Conservation (phyloP, 92 coral and sea anemone species). For the Umimayanthus chanpuru region DNA sequence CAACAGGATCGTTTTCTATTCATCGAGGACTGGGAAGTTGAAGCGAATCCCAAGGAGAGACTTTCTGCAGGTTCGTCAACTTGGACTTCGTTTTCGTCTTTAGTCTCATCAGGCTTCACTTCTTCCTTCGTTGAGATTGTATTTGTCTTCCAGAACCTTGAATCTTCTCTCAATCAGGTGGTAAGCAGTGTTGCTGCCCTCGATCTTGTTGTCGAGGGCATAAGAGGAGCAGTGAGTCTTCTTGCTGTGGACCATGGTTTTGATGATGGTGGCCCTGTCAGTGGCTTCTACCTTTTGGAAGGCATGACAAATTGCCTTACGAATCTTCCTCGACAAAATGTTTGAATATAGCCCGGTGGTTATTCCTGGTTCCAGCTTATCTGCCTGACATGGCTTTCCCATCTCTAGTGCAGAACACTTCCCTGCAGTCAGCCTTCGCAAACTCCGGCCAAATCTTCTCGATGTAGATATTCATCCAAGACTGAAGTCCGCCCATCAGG, state of each 20-base stretch:
- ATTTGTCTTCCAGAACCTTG: neutral
- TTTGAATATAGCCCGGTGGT: neutral
- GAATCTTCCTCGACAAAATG: neutral
- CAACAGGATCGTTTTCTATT: no score
- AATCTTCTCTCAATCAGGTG: neutral
- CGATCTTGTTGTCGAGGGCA: neutral
- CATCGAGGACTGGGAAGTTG: no score
- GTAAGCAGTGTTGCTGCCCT: neutral
- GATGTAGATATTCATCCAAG: no score
- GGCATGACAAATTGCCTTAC: neutral
- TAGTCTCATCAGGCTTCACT: neutral
- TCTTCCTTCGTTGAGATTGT: neutral
- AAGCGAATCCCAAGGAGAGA: no score
- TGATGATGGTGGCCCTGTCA: neutral
- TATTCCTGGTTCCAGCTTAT: neutral
- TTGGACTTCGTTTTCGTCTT: no score
- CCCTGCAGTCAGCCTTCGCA: no score
- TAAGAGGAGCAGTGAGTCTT: neutral
- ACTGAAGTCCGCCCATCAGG: no score
- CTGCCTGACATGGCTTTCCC: no score
- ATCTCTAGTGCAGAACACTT: no score
- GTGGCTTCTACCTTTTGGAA: neutral
- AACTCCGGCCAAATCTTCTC: no score
- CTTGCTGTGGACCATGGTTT: neutral
- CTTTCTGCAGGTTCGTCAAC: no score